Conservation (phyloP, 2,113 vertebrate species). For the Phoxinus phoxinus region DNA sequence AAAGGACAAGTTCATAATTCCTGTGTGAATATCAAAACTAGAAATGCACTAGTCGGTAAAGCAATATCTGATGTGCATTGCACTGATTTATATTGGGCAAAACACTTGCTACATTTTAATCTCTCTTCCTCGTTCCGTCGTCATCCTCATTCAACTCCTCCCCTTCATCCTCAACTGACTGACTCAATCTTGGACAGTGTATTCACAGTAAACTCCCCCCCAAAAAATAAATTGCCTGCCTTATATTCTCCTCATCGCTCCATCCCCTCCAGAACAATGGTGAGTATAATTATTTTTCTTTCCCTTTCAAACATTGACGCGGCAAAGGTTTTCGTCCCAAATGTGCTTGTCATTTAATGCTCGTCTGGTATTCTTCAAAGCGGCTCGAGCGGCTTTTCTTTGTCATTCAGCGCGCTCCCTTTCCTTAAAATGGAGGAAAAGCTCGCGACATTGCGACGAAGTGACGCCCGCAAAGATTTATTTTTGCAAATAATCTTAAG, state of each 20-base stretch:
- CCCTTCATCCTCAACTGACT: neutral
- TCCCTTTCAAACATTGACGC: neutral
- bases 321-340: neutral
- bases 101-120: neutral
- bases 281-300: slow-evolving; percentile 57
- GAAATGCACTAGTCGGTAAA: neutral
- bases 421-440: slow-evolving; percentile 40
- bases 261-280: slow-evolving; percentile 68
- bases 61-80: neutral
- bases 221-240: neutral
- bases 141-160: slow-evolving; percentile 2
- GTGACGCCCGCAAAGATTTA: neutral
- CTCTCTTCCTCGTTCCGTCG: neutral
- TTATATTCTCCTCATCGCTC: slow-evolving; percentile 49
- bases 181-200: neutral
- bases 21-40: neutral
- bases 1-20: neutral
- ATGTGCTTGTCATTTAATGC: neutral
- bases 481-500: neutral
- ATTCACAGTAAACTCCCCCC: neutral
- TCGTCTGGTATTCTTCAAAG: neutral
- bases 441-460: neutral
- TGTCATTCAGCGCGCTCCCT: slow-evolving; percentile 14
- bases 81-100: neutral
- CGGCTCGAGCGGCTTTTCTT: slow-evolving; percentile 9